Percentiles rank a stretch among this genome's conserved stretches.
phyloP scores from a whole-genome alignment of 2,888 invertebrate species.

The Harpalus rufipes region DNA sequence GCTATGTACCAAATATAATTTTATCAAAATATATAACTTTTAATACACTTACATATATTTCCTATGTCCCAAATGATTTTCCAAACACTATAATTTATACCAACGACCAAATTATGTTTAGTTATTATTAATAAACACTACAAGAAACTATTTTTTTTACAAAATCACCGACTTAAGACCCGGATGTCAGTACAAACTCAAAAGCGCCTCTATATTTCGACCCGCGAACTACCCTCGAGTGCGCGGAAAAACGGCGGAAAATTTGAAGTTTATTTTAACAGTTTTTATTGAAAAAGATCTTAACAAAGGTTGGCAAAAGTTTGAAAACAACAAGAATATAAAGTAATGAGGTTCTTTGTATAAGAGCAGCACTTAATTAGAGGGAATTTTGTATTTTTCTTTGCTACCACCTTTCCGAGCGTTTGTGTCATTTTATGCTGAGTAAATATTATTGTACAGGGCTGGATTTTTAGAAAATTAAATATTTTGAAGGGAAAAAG shows the following conservation, averaged over 20 bases:
- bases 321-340: slow-evolving; percentile 40
- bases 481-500: too few relatives aligned
- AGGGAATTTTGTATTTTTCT: slow-evolving; percentile 25
- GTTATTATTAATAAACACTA: slow-evolving; percentile 6
- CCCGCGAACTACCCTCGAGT: neutral
- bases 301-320: slow-evolving; percentile 19
- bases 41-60: slow-evolving; percentile 4
- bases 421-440: slow-evolving; percentile 37
- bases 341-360: slow-evolving; percentile 35
- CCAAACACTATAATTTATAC: neutral
- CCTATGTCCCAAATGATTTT: neutral
- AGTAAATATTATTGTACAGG: slow-evolving; percentile 30
- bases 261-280: neutral
- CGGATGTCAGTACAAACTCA: neutral
- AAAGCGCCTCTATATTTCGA: slow-evolving; percentile 1
- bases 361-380: slow-evolving; percentile 55
- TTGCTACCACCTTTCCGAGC: slow-evolving; percentile 21
- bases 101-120: neutral
- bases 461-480: neutral
- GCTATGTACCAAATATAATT: slow-evolving; percentile 30
- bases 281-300: slow-evolving; percentile 41
- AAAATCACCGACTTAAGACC: neutral
- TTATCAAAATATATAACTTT: slow-evolving; percentile 10
- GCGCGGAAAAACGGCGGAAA: neutral
- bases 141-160: neutral